Percentiles rank a stretch among this genome's conserved stretches.
phyloP scores from a whole-genome alignment of 2,113 vertebrate species.

The Donacobius atricapilla region DNA sequence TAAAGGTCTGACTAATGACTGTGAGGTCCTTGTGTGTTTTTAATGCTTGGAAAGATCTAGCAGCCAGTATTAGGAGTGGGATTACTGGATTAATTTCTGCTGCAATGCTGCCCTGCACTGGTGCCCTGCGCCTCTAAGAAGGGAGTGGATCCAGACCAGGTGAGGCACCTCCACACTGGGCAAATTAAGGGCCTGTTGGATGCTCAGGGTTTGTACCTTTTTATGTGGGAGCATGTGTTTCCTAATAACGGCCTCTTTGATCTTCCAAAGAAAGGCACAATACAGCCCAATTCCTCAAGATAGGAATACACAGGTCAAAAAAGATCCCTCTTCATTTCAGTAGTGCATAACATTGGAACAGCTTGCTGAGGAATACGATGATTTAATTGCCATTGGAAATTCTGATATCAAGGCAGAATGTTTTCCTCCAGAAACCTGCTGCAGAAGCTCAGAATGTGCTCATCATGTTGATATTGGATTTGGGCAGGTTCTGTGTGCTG shows the following conservation, averaged over 20 bases:
- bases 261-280: not conserved
- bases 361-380: not conserved
- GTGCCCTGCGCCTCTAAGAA: not conserved
- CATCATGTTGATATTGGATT: not conserved
- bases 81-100: not conserved
- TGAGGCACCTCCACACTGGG: not conserved
- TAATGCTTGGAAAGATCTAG: not conserved
- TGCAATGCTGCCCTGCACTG: not conserved
- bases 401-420: not conserved
- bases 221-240: not conserved
- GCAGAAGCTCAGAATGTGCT: not conserved
- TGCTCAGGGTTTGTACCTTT: not conserved
- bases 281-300: not conserved
- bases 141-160: not conserved
- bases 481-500: not conserved
- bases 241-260: not conserved
- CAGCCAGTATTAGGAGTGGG: not conserved
- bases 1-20: not conserved
- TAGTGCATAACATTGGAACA: not conserved
- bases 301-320: fast-evolving
- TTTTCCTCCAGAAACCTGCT: not conserved
- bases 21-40: not conserved
- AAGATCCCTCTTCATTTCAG: not conserved
- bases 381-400: not conserved
- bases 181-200: not conserved